phyloP scores from a whole-genome alignment of 2,888 invertebrate genomes.

The Campoplex capitator region DNA sequence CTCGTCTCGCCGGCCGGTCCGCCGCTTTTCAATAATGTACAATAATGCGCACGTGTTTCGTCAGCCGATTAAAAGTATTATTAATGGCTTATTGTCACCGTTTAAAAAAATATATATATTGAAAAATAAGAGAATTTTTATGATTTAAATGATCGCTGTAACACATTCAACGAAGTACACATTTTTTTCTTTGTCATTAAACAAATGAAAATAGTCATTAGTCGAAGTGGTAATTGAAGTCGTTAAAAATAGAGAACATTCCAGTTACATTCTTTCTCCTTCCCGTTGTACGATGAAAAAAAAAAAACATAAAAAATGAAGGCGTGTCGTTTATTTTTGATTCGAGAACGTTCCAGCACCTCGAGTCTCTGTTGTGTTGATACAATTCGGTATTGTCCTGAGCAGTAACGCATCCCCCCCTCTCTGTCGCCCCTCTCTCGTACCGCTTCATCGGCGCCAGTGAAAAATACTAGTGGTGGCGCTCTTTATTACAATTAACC shows the following conservation, averaged over 20 bases:
- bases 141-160: too few species aligned
- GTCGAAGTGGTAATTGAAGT: neutral
- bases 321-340: neutral
- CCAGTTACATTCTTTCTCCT: neutral
- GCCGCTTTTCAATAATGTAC: slow-evolving; percentile 23
- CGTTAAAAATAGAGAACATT: neutral
- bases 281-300: neutral
- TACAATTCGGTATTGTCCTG: neutral
- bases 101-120: neutral
- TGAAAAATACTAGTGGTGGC: neutral
- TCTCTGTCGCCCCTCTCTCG: neutral
- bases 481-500: neutral
- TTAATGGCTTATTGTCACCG: neutral
- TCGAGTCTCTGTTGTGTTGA: neutral
- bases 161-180: too few species aligned
- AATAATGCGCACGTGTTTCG: slow-evolving; percentile 18
- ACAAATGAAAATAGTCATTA: neutral
- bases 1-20: neutral
- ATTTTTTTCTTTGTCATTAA: neutral
- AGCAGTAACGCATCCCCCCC: neutral
- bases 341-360: slow-evolving; percentile 1
- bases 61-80: neutral
- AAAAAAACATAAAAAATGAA: neutral
- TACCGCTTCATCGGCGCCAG: neutral
- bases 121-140: too few species aligned